Percentiles rank a stretch among this genome's conserved stretches.
Evolutionary conservation across 92 coral and sea anemone species (phyloP).

Genomic region (Porites lobata): DNA sequence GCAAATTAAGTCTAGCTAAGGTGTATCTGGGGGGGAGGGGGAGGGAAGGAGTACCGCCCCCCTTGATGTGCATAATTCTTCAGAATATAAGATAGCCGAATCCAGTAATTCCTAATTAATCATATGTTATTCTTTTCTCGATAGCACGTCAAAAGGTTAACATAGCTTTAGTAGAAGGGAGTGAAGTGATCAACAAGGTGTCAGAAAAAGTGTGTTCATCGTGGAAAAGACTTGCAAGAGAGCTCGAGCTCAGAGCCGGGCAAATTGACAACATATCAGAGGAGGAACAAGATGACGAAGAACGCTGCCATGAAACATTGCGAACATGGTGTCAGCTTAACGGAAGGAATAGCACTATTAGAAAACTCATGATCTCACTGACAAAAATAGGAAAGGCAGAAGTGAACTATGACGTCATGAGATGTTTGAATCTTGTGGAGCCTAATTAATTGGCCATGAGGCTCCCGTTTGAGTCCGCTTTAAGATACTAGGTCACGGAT

Average conservation of each 20-base stretch:
- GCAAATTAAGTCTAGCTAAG: no score
- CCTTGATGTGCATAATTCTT: no score
- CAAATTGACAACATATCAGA: background rate
- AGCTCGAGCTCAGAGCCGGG: background rate
- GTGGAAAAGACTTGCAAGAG: constrained; percentile 29
- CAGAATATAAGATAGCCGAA: no score
- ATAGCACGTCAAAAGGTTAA: background rate
- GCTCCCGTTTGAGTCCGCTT: no score
- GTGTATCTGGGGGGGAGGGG: no score
- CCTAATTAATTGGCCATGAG: no score
- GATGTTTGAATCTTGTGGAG: background rate
- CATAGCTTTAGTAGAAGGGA: background rate
- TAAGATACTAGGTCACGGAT: no score
- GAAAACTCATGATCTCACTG: constrained; percentile 16
- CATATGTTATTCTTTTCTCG: background rate
- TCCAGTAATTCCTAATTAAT: background rate
- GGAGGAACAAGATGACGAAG: constrained; percentile 1
- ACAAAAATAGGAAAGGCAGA: constrained; percentile 25
- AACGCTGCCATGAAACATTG: constrained; percentile 9
- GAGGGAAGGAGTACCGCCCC: no score
- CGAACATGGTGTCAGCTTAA: constrained; percentile 21
- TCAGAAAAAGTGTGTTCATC: background rate
- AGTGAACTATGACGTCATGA: constrained; percentile 12
- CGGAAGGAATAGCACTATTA: constrained; percentile 5
- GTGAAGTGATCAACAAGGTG: background rate